Conservation (phyloP, 2,888 invertebrate species). For the Drosophila recens region DNA sequence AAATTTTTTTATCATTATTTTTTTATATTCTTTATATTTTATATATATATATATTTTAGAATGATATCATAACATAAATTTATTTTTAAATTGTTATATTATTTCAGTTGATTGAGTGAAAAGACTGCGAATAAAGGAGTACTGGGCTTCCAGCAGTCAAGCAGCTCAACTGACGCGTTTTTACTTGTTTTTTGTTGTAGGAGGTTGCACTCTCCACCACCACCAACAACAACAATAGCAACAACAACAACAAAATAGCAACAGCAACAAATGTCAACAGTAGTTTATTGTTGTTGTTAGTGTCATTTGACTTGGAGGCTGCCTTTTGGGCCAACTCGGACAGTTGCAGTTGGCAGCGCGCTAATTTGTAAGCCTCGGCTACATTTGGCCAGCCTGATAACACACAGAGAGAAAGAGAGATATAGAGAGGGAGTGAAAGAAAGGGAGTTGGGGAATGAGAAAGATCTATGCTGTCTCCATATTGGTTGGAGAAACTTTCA, state of each 20-base stretch:
- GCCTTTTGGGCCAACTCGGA: conserved; percentile 74
- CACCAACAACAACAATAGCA: conserved; percentile 46
- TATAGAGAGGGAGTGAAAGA: conserved; percentile 5
- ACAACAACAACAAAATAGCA: conserved; percentile 31
- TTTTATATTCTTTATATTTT: no score
- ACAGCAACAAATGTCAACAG: conserved; percentile 75
- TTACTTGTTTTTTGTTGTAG: conserved; percentile 38
- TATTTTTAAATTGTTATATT: background rate
- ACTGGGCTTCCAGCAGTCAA: background rate
- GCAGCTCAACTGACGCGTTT: background rate
- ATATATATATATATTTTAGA: no score
- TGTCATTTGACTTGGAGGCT: conserved; percentile 78
- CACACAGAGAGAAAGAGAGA: conserved; percentile 42
- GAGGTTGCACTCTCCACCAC: conserved; percentile 53
- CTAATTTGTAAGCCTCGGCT: conserved; percentile 77
- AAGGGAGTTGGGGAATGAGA: conserved; percentile 1
- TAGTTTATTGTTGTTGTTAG: conserved; percentile 80
- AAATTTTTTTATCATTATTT: no score
- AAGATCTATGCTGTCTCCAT: conserved; percentile 62
- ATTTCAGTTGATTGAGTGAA: background rate
- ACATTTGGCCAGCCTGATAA: conserved; percentile 74
- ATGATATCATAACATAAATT: background rate
- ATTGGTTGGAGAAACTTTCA: conserved; percentile 74
- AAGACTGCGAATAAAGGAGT: no score
- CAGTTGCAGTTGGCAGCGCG: conserved; percentile 77